These are phyloP conservation scores for Onychomys torridus DNA, from an alignment of 2,797 vertebrate genomes.

Conservation along the genomic window DNA sequence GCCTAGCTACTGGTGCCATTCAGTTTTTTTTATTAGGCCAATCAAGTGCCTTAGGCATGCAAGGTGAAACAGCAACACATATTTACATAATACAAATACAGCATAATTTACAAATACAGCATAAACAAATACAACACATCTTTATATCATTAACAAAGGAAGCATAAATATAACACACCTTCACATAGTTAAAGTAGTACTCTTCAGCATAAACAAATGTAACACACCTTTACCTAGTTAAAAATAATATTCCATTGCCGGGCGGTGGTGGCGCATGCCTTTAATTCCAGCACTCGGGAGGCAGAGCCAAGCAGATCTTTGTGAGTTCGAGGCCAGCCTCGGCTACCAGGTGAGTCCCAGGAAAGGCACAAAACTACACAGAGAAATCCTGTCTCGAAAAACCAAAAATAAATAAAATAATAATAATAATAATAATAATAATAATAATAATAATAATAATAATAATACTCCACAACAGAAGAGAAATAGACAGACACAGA, in stretches of 20 bases:
- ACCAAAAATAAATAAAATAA: too few relatives aligned
- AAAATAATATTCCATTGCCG: neutral
- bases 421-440: too few relatives aligned
- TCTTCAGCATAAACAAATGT: neutral
- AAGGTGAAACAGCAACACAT: neutral
- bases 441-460: too few relatives aligned
- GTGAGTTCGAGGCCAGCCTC: too few relatives aligned
- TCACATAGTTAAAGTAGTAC: neutral
- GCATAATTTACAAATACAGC: too few relatives aligned
- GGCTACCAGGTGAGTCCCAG: too few relatives aligned
- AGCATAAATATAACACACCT: neutral
- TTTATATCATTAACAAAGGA: neutral
- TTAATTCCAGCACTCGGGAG: too few relatives aligned
- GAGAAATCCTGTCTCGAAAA: too few relatives aligned
- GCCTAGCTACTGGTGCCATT: neutral
- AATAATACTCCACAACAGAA: neutral
- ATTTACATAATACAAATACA: too few relatives aligned
- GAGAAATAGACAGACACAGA: neutral
- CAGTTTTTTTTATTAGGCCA: neutral
- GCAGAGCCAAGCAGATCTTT: too few relatives aligned
- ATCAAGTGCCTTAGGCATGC: neutral
- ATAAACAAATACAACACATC: neutral
- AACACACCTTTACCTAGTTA: neutral
- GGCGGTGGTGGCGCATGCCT: too few relatives aligned
- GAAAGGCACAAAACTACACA: too few relatives aligned